Conservation (phyloP, 2,113 vertebrate genomes). For the Pimephales promelas region DNA sequence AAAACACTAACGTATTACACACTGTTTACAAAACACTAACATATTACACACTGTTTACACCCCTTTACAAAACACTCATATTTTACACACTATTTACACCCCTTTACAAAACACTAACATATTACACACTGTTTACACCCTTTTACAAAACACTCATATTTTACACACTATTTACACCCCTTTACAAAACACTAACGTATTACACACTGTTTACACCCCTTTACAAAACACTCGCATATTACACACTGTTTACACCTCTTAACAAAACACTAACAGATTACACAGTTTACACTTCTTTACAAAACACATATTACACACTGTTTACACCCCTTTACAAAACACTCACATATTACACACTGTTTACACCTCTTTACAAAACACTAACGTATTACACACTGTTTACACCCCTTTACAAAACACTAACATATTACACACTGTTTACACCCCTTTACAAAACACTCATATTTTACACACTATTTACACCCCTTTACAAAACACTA, state of each 20-base stretch:
- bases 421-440: not conserved
- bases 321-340: no score
- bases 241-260: not conserved
- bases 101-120: not conserved
- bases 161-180: no score
- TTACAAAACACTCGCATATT: slow-evolving; percentile 1
- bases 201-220: slow-evolving; percentile 4
- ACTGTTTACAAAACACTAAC: no score
- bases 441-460: slow-evolving; percentile 23
- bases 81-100: not conserved
- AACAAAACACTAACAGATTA: slow-evolving; percentile 10
- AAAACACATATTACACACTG: no score
- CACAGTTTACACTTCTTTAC: no score
- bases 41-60: slow-evolving; percentile 1
- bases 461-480: not conserved
- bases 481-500: not conserved
- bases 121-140: not conserved
- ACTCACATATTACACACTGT: not conserved
- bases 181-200: no score
- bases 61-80: not conserved
- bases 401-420: no score
- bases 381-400: slow-evolving; percentile 3
- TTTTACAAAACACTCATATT: no score
- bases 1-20: no score
- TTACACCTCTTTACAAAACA: slow-evolving; percentile 16